Percentiles rank a stretch among this genome's conserved stretches.
These are phyloP conservation scores for Heliconius ethilla DNA, from an alignment of 2,888 invertebrate species.

Conservation along the genomic window DNA sequence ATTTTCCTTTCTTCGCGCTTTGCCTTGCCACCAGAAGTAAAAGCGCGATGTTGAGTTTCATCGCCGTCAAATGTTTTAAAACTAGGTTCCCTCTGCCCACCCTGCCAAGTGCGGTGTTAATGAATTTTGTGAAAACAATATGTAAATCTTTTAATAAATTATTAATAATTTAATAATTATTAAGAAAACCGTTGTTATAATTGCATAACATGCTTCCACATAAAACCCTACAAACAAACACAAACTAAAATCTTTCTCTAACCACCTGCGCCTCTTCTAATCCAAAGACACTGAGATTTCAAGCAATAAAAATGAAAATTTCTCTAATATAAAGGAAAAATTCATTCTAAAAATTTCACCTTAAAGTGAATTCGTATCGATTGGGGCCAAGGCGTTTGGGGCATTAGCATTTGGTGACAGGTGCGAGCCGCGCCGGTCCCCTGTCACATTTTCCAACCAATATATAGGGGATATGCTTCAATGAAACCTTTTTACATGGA, in stretches of 20 bases:
- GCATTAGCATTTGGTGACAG: conserved; percentile 75
- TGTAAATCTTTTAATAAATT: background rate
- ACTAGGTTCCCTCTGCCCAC: no score
- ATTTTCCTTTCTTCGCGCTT: no score
- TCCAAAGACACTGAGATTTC: conserved; percentile 6
- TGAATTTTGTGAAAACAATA: no score
- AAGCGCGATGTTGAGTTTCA: no score
- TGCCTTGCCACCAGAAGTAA: no score
- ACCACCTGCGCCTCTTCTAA: background rate
- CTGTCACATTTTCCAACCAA: conserved; percentile 35
- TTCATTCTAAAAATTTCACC: conserved; percentile 19
- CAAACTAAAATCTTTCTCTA: background rate
- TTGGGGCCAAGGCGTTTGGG: conserved; percentile 30
- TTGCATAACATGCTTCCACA: background rate
- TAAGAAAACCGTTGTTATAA: background rate
- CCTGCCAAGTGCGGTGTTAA: no score
- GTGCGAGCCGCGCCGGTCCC: conserved; percentile 55
- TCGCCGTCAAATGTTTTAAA: no score
- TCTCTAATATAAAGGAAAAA: conserved; percentile 5
- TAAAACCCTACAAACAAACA: background rate
- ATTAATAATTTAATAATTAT: background rate
- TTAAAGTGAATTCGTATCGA: conserved; percentile 33
- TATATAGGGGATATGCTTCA: conserved; percentile 14
- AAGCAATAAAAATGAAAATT: conserved; percentile 22
- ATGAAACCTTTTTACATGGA: conserved; percentile 25